Conservation (phyloP, 2,797 vertebrate species). For the Crocidura indochinensis region DNA sequence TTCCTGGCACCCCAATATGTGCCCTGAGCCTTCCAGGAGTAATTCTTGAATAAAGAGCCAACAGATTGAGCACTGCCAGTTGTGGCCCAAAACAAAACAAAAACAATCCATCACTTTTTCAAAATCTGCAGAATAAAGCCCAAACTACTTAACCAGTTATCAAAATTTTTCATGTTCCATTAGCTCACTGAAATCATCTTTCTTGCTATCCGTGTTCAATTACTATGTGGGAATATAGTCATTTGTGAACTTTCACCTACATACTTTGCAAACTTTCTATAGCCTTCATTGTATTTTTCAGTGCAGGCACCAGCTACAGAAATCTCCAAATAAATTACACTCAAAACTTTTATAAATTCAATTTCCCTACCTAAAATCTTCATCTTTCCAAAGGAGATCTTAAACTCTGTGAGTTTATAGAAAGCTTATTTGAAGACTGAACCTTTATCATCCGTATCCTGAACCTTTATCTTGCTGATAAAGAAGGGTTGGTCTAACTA, state of each 20-base stretch:
- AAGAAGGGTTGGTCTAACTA: background rate
- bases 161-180: background rate
- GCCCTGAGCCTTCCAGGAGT: too few species aligned
- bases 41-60: too few species aligned
- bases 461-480: background rate
- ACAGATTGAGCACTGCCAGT: too few species aligned
- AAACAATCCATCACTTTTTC: background rate
- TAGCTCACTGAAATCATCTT: background rate
- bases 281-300: background rate
- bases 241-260: background rate
- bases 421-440: background rate
- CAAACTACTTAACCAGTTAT: background rate
- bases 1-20: too few species aligned
- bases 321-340: background rate
- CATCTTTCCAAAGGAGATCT: background rate
- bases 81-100: too few species aligned
- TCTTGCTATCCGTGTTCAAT: background rate
- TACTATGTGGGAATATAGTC: background rate
- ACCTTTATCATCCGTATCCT: background rate
- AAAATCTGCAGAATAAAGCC: conserved; percentile 4
- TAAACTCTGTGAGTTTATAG: conserved; percentile 17
- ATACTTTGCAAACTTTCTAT: background rate
- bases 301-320: background rate
- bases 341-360: background rate
- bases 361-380: background rate